These are phyloP conservation scores for Polydrusus pterygomalis DNA, from an alignment of 2,888 invertebrate genomes.

Conservation along the genomic window DNA sequence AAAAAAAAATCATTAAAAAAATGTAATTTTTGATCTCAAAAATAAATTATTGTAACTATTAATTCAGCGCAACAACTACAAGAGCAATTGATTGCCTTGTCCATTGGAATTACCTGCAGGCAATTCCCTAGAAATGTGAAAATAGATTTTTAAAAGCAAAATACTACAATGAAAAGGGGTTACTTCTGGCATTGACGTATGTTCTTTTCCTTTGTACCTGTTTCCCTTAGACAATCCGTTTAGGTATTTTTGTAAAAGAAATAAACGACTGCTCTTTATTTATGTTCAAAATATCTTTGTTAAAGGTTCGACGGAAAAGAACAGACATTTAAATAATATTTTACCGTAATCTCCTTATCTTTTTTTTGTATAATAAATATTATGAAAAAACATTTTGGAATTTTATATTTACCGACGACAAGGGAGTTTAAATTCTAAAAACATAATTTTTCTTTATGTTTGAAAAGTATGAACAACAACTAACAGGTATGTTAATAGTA, in stretches of 20 bases:
- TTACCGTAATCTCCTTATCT: background rate
- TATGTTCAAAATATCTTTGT: slow-evolving; percentile 8
- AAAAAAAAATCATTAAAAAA: no score
- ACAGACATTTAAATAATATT: slow-evolving; percentile 1
- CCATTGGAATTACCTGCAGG: slow-evolving; percentile 29
- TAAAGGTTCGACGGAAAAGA: background rate
- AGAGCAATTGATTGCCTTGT: slow-evolving; percentile 28
- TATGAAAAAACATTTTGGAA: no score
- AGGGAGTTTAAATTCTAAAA: background rate
- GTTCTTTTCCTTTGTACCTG: slow-evolving; percentile 15
- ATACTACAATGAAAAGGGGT: slow-evolving; percentile 29
- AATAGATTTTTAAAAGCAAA: slow-evolving; percentile 36
- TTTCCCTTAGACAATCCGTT: slow-evolving; percentile 14
- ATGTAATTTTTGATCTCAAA: background rate
- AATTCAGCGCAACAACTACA: slow-evolving; percentile 15
- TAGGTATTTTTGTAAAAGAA: slow-evolving; percentile 3
- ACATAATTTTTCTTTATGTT: no score
- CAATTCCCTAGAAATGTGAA: slow-evolving; percentile 13
- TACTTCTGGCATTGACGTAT: slow-evolving; percentile 33
- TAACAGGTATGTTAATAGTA: no score
- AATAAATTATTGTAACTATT: background rate
- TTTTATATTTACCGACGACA: no score
- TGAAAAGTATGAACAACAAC: no score
- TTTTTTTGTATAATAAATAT: no score
- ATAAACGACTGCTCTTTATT: slow-evolving; percentile 4